Conservation (phyloP, 2,113 vertebrate genomes). For the Corvus cornix region DNA sequence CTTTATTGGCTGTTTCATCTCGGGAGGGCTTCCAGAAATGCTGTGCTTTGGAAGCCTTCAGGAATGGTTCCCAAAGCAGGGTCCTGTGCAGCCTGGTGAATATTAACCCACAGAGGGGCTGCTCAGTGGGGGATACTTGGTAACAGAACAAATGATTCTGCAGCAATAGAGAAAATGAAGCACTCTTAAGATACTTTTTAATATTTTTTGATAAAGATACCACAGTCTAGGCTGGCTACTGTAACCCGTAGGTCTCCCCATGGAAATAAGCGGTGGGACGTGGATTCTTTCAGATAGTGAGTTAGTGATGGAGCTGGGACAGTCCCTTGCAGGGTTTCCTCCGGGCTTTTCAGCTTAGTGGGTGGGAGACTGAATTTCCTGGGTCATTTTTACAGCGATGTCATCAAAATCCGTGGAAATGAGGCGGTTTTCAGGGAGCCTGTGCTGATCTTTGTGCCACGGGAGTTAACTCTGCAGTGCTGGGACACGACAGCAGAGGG, state of each 20-base stretch:
- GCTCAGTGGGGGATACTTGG: background rate
- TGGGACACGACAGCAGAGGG: slow-evolving; percentile 22
- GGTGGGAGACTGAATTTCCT: background rate
- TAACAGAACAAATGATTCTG: background rate
- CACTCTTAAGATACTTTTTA: background rate
- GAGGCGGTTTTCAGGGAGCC: fast-evolving
- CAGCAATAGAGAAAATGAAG: background rate
- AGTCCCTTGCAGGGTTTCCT: background rate
- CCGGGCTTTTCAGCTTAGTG: background rate
- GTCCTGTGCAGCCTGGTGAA: background rate
- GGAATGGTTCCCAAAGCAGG: background rate
- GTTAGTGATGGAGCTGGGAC: fast-evolving
- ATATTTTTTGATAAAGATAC: background rate
- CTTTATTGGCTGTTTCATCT: background rate
- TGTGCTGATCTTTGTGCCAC: background rate
- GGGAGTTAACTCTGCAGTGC: background rate
- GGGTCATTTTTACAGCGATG: background rate
- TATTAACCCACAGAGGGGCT: fast-evolving
- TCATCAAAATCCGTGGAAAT: background rate
- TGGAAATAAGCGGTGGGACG: background rate
- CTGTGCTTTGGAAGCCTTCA: background rate
- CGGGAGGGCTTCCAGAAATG: background rate
- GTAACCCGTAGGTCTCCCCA: fast-evolving
- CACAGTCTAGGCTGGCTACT: background rate
- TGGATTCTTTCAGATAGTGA: background rate